A percentile compares a stretch with the other conserved stretches of the same genome.
Evolutionary conservation across 30 jellyfish, hydroid and myxozoan genomes (phyloP).

Genomic region (Pelagia noctiluca): DNA sequence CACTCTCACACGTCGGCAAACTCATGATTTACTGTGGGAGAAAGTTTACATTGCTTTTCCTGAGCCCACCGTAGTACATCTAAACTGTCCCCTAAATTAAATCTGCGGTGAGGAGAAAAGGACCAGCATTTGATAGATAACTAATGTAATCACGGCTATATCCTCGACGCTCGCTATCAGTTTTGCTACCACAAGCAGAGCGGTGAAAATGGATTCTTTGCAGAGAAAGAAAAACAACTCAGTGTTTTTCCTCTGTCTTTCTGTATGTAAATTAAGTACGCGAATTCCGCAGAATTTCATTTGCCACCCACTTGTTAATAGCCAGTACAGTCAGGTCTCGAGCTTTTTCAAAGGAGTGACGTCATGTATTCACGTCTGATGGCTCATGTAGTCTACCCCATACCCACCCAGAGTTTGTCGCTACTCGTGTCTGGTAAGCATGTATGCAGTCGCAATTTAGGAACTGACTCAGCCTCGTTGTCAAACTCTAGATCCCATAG

Average conservation of each 20-base stretch:
- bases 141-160: not conserved
- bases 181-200: not conserved
- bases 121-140: not conserved
- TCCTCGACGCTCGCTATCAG: not conserved
- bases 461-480: too few species aligned
- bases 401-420: too few species aligned
- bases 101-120: not conserved
- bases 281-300: not conserved
- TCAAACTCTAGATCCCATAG: too few species aligned
- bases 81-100: not conserved
- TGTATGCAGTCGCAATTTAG: too few species aligned
- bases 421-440: too few species aligned
- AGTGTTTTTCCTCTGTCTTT: not conserved
- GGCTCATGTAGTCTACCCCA: too few species aligned
- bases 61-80: not conserved
- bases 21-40: not conserved
- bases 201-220: not conserved
- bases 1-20: not conserved
- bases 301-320: conserved; percentile 1
- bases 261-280: too few species aligned
- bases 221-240: not conserved
- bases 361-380: too few species aligned
- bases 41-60: not conserved
- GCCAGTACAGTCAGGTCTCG: too few species aligned
- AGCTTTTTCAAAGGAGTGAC: not conserved